phyloP scores from a whole-genome alignment of 2,797 vertebrate species.

The Sarcoramphus papa region DNA sequence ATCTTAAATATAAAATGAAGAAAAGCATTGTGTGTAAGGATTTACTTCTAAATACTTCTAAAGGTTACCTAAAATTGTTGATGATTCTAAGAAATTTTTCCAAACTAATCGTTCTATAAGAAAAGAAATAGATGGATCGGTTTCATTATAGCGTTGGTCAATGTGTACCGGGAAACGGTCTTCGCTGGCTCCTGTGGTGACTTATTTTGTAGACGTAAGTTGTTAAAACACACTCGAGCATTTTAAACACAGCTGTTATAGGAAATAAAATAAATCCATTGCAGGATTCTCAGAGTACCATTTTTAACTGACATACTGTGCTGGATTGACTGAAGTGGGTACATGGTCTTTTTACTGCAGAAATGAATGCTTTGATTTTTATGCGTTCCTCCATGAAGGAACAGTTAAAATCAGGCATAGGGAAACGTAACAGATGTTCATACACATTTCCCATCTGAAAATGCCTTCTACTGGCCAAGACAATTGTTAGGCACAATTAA shows the following conservation, averaged over 20 bases:
- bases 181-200: not conserved
- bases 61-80: not conserved
- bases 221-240: not conserved
- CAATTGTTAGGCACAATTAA: constrained; percentile 41
- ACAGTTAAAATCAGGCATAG: not conserved
- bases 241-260: not conserved
- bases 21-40: not conserved
- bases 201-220: not conserved
- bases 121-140: not conserved
- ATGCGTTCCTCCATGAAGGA: not conserved
- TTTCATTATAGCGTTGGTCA: not conserved
- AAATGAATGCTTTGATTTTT: not conserved
- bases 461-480: constrained; percentile 27
- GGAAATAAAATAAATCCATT: not conserved
- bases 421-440: constrained; percentile 33
- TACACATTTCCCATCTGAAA: constrained; percentile 31
- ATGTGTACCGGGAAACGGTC: not conserved
- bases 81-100: not conserved
- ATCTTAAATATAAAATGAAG: not conserved
- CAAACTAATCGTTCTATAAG: not conserved
- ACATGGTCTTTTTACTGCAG: not conserved
- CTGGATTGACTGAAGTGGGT: not conserved
- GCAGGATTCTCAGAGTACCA: not conserved
- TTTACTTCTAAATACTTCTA: not conserved
- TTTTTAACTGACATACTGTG: not conserved